Conservation (phyloP, 2,797 vertebrate species). For the Sebastes elongatus region DNA sequence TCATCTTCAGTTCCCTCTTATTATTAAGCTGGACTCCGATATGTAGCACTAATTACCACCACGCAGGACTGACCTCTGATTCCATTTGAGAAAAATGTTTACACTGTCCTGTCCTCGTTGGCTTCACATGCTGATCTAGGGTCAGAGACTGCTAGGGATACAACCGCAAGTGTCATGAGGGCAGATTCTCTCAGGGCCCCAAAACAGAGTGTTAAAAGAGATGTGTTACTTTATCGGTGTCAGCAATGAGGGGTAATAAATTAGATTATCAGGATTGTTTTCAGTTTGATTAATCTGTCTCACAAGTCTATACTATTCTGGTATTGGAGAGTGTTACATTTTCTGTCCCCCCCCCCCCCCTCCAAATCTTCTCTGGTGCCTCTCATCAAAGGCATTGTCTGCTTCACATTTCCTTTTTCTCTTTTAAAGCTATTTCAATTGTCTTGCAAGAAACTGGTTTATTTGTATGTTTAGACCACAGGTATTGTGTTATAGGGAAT, state of each 20-base stretch:
- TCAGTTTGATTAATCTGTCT: background rate
- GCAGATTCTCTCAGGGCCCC: conserved; percentile 33
- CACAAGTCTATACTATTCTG: background rate
- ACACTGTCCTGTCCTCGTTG: conserved; percentile 2
- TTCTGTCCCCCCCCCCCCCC: background rate
- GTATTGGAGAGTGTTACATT: background rate
- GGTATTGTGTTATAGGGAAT: background rate
- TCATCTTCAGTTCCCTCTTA: background rate
- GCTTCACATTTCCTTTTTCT: background rate
- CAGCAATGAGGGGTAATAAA: background rate
- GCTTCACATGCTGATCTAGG: background rate
- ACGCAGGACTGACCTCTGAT: background rate
- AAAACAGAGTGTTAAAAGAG: conserved; percentile 8
- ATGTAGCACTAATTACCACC: background rate
- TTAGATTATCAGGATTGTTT: background rate
- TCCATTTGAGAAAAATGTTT: conserved; percentile 23
- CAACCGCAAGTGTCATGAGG: background rate
- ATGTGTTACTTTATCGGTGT: background rate
- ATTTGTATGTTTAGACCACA: conserved; percentile 5
- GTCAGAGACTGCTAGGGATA: background rate
- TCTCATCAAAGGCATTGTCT: background rate
- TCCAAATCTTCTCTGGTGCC: background rate
- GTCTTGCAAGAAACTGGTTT: background rate
- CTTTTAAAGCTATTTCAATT: background rate
- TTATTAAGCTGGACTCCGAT: background rate